These are phyloP conservation scores for Oncorhynchus gorbuscha DNA, from an alignment of 2,113 vertebrate species.

Conservation along the genomic window DNA sequence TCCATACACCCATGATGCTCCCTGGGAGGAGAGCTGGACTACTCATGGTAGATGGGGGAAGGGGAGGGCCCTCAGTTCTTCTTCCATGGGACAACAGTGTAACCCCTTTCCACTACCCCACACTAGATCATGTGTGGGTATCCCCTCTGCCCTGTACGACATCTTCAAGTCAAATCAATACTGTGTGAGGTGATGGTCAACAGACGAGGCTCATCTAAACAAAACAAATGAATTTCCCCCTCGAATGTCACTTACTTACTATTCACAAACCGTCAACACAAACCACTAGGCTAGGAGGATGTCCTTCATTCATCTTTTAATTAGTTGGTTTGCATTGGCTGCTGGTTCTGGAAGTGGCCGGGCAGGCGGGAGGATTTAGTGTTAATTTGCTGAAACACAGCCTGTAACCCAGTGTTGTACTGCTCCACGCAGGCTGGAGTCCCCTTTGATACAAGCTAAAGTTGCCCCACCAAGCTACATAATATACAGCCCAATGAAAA, in stretches of 20 bases:
- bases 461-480: conserved; percentile 71
- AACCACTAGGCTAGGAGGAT: conserved; percentile 49
- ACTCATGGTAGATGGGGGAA: conserved; percentile 35
- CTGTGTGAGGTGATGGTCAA: conserved; percentile 19
- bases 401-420: conserved; percentile 57
- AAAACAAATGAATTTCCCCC: conserved; percentile 16
- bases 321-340: conserved; percentile 66
- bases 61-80: conserved; percentile 28
- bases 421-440: conserved; percentile 56
- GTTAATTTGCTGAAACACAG: conserved; percentile 69
- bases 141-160: conserved; percentile 4
- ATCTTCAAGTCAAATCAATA: conserved; percentile 22
- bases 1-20: conserved; percentile 72
- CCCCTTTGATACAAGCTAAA: conserved; percentile 74
- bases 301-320: conserved; percentile 67
- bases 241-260: conserved; percentile 35
- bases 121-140: conserved; percentile 36
- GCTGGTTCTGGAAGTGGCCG: conserved; percentile 22
- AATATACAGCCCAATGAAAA: conserved; percentile 63
- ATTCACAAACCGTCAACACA: conserved; percentile 45
- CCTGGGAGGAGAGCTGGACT: conserved; percentile 54
- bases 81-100: conserved; percentile 48
- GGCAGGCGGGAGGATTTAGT: conserved; percentile 59
- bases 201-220: conserved; percentile 35
- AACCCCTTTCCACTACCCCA: conserved; percentile 30